phyloP scores from a whole-genome alignment of 2,888 invertebrate species.

The Eugnorisma glareosa region DNA sequence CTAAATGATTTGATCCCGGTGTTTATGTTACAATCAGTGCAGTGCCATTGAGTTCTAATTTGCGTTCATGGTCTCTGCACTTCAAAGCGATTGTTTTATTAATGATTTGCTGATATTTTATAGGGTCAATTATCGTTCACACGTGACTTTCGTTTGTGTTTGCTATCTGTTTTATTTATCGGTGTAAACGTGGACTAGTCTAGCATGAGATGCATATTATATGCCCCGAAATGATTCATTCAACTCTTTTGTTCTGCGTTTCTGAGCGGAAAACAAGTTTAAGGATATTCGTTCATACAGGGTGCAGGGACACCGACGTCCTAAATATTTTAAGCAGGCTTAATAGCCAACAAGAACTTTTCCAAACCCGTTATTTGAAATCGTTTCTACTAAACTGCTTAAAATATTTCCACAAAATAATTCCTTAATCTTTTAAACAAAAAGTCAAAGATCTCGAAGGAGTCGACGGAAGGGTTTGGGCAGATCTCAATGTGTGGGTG shows the following conservation, averaged over 20 bases:
- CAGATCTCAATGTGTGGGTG: neutral
- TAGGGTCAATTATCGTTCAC: constrained; percentile 41
- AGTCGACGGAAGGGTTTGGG: neutral
- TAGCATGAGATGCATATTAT: constrained; percentile 7
- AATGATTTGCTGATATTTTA: constrained; percentile 35
- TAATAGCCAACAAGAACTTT: neutral
- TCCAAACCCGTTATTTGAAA: neutral
- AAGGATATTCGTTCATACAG: neutral
- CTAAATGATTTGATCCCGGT: constrained; percentile 40
- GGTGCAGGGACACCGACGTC: no score
- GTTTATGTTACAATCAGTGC: constrained; percentile 50
- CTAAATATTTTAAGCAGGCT: neutral
- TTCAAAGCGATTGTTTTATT: constrained; percentile 30
- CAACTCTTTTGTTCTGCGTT: constrained; percentile 10
- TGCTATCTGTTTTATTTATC: constrained; percentile 7
- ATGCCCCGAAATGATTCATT: constrained; percentile 12
- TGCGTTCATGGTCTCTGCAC: constrained; percentile 54
- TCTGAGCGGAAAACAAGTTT: neutral
- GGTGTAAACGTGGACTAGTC: constrained; percentile 1
- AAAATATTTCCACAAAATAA: neutral
- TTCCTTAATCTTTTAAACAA: neutral
- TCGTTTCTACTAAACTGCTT: neutral
- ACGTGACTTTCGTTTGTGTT: constrained; percentile 51
- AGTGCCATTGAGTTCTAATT: constrained; percentile 50
- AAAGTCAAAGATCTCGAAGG: neutral